A percentile compares a stretch with the other conserved stretches of the same genome.
phyloP scores from a whole-genome alignment of 2,888 invertebrate genomes.

The Caenorhabditis afra region DNA sequence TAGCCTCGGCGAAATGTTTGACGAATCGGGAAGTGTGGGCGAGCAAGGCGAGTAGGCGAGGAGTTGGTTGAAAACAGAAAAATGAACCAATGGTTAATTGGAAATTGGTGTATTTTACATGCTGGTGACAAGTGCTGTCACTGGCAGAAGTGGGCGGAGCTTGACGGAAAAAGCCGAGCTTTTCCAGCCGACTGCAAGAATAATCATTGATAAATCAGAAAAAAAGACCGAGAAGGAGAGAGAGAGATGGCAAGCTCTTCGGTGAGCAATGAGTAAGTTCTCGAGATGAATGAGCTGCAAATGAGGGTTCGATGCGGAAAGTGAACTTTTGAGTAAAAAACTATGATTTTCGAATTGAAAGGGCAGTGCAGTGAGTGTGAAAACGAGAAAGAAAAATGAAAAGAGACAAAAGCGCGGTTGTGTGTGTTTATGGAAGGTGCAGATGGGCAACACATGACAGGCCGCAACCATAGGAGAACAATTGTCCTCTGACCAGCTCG shows the following conservation, averaged over 20 bases:
- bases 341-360: background rate
- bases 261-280: too few relatives aligned
- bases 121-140: constrained; percentile 50
- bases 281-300: too few relatives aligned
- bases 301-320: too few relatives aligned
- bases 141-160: constrained; percentile 17
- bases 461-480: background rate
- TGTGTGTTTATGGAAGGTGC: constrained; percentile 46
- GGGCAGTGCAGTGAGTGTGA: background rate
- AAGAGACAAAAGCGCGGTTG: constrained; percentile 3
- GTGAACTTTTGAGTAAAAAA: background rate
- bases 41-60: constrained; percentile 11
- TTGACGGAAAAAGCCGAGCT: constrained; percentile 15
- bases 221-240: too few relatives aligned
- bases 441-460: constrained; percentile 39
- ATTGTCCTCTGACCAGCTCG: background rate
- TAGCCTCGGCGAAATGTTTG: background rate
- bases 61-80: constrained; percentile 35
- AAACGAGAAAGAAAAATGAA: constrained; percentile 2
- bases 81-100: constrained; percentile 53
- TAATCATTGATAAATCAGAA: constrained; percentile 6
- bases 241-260: too few relatives aligned
- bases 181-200: background rate
- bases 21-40: constrained; percentile 43
- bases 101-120: constrained; percentile 43